Evolutionary conservation across 2,797 vertebrate genomes (phyloP), one percentile per base, ranked within the genome.

Genomic region (Taenioides sp.): DNA sequence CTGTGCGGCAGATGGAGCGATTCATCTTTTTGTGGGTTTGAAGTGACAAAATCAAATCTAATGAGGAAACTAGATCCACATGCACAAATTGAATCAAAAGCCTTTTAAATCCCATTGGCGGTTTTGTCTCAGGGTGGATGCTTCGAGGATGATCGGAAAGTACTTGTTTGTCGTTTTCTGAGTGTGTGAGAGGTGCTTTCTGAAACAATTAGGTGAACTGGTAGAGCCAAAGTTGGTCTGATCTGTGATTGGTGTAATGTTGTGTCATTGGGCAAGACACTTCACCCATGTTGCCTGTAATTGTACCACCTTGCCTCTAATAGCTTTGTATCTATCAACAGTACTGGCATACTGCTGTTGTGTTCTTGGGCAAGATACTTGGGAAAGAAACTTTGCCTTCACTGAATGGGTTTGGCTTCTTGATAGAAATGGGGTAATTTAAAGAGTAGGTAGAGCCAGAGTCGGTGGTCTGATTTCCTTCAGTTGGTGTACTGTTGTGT

Each of bases 21-120:
- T 81, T 87, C 80, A 79, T 87, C 84, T 88, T 85, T 43, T 73
- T 59, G 47, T 25, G 65, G 49, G 74, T 85, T 84, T 88, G 82
- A 87, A 83, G 84, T 81, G 80, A 83, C 76, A 86, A 79, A 88
- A 84, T 85, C 77, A 74, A 77, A 81, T 71, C 71, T 86, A 87
- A 89, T 81, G 85, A 88, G 86, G 68, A 80, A 88, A 83, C 73
- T 76, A 49, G 71, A 87, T 82, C 73, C 67, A 78, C 80, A 69
- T 75, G 76, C 74, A 80, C 83, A 86, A 84, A 84, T 76, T 74
- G 66, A 79, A 66, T 84, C 64, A 75, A 78, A 80, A 61, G 23
- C 61, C 69, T 71, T 71, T 71, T 57, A 47, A 73, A 62, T 68
- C 69, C 64, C 63, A 63, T 64, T 70, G 40, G 10, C n/a, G 49